Evolutionary conservation across 2,888 invertebrate genomes (phyloP).

Genomic region (Harpalus rufipes): DNA sequence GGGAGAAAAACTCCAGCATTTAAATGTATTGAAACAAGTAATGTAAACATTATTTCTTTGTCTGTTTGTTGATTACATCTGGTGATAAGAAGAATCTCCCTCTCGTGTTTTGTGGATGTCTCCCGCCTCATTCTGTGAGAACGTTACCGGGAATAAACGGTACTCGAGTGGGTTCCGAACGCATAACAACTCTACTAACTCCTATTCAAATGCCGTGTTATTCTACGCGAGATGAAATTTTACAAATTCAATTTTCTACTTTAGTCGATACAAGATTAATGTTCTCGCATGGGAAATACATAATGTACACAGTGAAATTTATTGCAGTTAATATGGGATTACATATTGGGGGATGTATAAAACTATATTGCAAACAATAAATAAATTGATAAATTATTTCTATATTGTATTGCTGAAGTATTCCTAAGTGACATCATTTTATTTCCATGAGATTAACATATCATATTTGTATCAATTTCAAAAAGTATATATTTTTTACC

Average conservation of each 20-base stretch:
- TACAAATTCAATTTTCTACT: constrained; percentile 63
- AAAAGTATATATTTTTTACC: too few species aligned
- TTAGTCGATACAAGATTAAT: constrained; percentile 63
- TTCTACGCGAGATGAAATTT: constrained; percentile 59
- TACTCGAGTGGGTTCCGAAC: constrained; percentile 53
- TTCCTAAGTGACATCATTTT: background rate
- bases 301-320: constrained; percentile 27
- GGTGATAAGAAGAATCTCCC: constrained; percentile 12
- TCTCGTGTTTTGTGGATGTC: background rate
- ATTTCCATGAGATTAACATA: background rate
- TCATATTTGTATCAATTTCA: too few species aligned
- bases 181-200: constrained; percentile 46
- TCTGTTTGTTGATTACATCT: constrained; percentile 31
- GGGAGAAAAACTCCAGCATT: background rate
- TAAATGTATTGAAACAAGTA: background rate
- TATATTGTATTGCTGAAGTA: background rate
- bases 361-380: background rate
- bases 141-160: constrained; percentile 62
- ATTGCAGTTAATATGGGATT: constrained; percentile 20
- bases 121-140: constrained; percentile 58
- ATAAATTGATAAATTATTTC: background rate
- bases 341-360: background rate
- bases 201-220: constrained; percentile 54
- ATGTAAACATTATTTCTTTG: constrained; percentile 3
- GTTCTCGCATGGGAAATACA: constrained; percentile 50